phyloP scores from a whole-genome alignment of 1,140 invertebrate species.

The Ceratina australensis region DNA sequence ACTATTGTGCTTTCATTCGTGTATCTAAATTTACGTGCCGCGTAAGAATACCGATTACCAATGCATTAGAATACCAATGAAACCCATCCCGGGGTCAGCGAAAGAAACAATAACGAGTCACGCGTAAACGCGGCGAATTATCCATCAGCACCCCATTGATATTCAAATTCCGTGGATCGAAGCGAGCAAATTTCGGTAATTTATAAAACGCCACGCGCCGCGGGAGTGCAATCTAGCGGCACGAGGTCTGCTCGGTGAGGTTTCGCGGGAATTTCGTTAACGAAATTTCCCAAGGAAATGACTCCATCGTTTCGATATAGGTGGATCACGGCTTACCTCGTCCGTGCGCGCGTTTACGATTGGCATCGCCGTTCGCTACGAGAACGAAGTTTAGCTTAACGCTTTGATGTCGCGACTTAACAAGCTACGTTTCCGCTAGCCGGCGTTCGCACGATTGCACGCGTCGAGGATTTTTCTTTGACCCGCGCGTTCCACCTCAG shows the following conservation, averaged over 20 bases:
- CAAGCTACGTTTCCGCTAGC: conserved; percentile 54
- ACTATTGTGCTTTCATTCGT: too few relatives aligned
- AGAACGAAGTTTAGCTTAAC: conserved; percentile 54
- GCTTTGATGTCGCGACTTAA: conserved; percentile 58
- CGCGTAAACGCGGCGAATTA: conserved; percentile 1
- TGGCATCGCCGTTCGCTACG: conserved; percentile 25
- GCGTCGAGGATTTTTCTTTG: conserved; percentile 51
- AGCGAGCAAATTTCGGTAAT: conserved; percentile 7
- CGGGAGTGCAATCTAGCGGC: background rate
- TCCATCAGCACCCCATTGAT: conserved; percentile 14
- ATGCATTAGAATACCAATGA: too few relatives aligned
- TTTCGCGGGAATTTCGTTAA: background rate
- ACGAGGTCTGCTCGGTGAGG: too few relatives aligned
- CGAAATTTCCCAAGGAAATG: conserved; percentile 23
- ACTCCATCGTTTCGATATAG: conserved; percentile 2
- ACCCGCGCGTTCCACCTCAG: conserved; percentile 5
- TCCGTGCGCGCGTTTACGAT: too few relatives aligned
- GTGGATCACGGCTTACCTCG: conserved; percentile 22
- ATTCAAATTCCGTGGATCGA: conserved; percentile 15
- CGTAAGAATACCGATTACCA: too few relatives aligned
- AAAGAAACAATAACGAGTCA: background rate
- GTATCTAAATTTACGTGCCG: too few relatives aligned
- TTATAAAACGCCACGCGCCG: conserved; percentile 10
- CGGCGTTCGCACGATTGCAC: conserved; percentile 45
- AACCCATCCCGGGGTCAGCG: too few relatives aligned